Conservation (phyloP, 2,797 vertebrate species). For the Poeciliopsis presidionis region DNA sequence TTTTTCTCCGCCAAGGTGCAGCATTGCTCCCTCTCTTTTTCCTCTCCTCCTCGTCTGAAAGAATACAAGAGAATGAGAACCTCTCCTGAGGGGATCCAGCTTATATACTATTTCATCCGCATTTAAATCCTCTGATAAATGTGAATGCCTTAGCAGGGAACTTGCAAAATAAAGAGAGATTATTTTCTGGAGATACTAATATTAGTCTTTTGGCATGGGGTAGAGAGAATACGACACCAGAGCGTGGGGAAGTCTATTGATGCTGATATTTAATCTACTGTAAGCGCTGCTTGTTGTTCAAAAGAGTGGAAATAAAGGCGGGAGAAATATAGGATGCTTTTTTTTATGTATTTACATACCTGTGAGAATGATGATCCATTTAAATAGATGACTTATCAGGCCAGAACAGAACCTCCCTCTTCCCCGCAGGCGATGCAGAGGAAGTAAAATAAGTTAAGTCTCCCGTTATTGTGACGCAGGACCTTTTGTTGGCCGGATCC, state of each 20-base stretch:
- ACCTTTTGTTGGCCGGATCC: constrained; percentile 45
- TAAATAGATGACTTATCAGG: constrained; percentile 80
- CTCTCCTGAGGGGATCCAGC: constrained; percentile 84
- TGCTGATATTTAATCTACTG: constrained; percentile 79
- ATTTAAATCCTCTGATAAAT: constrained; percentile 87
- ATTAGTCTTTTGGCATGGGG: constrained; percentile 83
- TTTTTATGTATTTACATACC: constrained; percentile 75
- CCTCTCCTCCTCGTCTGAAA: constrained; percentile 69
- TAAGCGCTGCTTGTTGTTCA: constrained; percentile 70
- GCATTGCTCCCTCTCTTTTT: constrained; percentile 73
- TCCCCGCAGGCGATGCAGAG: constrained; percentile 63
- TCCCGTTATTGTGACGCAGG: constrained; percentile 56
- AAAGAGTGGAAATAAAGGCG: constrained; percentile 68
- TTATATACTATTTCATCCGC: constrained; percentile 87
- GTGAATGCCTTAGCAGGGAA: constrained; percentile 80
- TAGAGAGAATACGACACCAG: constrained; percentile 74
- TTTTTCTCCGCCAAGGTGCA: constrained; percentile 82
- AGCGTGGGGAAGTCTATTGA: constrained; percentile 80
- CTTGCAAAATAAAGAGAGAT: constrained; percentile 83
- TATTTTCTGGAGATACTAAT: constrained; percentile 86
- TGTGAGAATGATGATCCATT: constrained; percentile 75
- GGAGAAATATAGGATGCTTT: constrained; percentile 60
- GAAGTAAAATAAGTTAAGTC: constrained; percentile 74
- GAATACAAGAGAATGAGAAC: constrained; percentile 82
- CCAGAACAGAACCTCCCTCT: constrained; percentile 74